These are phyloP conservation scores for Chrysochloris asiatica DNA, from an alignment of 2,113 vertebrate species.

Conservation along the genomic window DNA sequence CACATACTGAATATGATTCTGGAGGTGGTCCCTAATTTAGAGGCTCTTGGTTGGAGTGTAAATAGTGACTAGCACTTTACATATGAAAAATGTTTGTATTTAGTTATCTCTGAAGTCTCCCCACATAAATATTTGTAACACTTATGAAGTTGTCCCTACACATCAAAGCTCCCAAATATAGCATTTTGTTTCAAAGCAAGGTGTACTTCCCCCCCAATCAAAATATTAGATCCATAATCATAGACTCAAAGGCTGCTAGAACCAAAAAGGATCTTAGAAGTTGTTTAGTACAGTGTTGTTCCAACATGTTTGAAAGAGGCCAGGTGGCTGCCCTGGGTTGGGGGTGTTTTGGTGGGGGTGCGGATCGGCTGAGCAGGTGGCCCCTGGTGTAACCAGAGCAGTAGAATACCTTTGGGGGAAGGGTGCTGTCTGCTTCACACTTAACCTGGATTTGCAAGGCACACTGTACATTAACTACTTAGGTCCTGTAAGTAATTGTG, in stretches of 20 bases:
- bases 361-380: background rate
- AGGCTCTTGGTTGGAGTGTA: background rate
- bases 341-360: fast-evolving
- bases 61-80: background rate
- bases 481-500: background rate
- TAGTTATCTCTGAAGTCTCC: background rate
- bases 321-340: background rate
- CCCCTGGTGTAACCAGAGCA: background rate
- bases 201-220: background rate
- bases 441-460: background rate
- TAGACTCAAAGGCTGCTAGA: background rate
- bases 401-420: background rate
- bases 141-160: background rate
- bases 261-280: background rate
- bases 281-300: background rate
- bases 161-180: background rate
- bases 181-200: background rate
- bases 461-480: background rate
- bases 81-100: background rate
- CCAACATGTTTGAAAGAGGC: background rate
- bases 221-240: background rate
- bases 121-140: background rate
- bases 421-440: background rate
- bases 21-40: background rate
- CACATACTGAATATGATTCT: too few species aligned